Percentiles rank a stretch among this genome's conserved stretches.
Evolutionary conservation across 2,888 invertebrate species (phyloP).

Genomic region (Agrochola macilenta): DNA sequence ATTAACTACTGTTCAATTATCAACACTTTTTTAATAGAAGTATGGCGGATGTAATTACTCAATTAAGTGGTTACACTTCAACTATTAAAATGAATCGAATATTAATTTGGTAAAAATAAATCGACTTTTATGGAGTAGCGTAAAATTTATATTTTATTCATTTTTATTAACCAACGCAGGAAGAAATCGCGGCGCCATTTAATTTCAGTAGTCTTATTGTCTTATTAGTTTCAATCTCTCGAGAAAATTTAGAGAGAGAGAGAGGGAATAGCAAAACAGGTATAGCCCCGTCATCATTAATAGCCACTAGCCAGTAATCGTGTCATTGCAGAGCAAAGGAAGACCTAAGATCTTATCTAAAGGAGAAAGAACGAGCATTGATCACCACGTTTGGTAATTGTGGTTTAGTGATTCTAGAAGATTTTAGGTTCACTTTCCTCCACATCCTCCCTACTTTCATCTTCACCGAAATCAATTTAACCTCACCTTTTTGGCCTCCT

Average conservation of each 20-base stretch:
- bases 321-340: neutral
- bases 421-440: neutral
- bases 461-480: no score
- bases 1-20: constrained; percentile 45
- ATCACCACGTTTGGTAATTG: neutral
- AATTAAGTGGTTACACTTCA: constrained; percentile 7
- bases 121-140: neutral
- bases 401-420: neutral
- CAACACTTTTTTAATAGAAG: constrained; percentile 32
- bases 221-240: neutral
- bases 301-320: neutral
- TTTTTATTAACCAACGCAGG: no score
- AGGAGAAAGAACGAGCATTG: neutral
- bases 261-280: neutral
- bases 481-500: no score
- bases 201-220: neutral
- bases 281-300: neutral
- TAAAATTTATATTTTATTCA: neutral
- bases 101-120: neutral
- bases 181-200: neutral
- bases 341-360: neutral
- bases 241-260: neutral
- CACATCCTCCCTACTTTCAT: no score
- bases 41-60: constrained; percentile 26
- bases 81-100: constrained; percentile 11